phyloP scores from a whole-genome alignment of 2,888 invertebrate species.

The Athalia rosae region DNA sequence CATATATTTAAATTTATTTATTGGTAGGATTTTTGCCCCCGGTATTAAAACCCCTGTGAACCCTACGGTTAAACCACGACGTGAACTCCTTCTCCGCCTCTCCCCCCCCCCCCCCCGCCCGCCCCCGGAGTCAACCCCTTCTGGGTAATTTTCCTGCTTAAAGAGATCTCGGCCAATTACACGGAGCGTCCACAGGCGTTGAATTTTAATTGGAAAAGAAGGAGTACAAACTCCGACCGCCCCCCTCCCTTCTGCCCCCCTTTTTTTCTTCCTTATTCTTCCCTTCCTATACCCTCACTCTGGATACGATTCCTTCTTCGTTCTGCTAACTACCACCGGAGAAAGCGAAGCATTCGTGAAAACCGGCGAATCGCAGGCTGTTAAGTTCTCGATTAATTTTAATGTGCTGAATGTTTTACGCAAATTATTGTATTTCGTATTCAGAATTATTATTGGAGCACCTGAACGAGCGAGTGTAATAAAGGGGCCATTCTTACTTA shows the following conservation, averaged over 20 bases:
- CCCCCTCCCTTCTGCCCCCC: conserved; percentile 48
- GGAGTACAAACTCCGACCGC: conserved; percentile 58
- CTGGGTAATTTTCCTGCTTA: conserved; percentile 72
- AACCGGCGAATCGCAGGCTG: conserved; percentile 45
- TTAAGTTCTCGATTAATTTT: conserved; percentile 62
- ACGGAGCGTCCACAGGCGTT: conserved; percentile 68
- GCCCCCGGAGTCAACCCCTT: conserved; percentile 63
- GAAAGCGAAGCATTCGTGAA: conserved; percentile 39
- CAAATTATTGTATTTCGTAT: conserved; percentile 60
- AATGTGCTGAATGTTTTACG: conserved; percentile 62
- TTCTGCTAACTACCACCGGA: conserved; percentile 37
- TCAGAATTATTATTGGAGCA: conserved; percentile 57
- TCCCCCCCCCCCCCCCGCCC: not conserved
- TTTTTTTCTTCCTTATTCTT: conserved; percentile 21
- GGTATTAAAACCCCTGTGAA: conserved; percentile 44
- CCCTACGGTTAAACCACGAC: conserved; percentile 19
- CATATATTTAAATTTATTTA: conserved; percentile 73
- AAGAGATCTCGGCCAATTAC: conserved; percentile 72
- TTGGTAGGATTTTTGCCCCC: conserved; percentile 68
- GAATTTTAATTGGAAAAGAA: conserved; percentile 72
- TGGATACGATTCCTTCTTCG: conserved; percentile 31
- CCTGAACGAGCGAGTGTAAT: conserved; percentile 53
- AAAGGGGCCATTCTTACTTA: conserved; percentile 64
- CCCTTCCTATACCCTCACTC: conserved; percentile 22
- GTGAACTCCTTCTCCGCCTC: too few relatives aligned